phyloP scores from a whole-genome alignment of 1,140 invertebrate genomes.

The Neodiprion fabricii region DNA sequence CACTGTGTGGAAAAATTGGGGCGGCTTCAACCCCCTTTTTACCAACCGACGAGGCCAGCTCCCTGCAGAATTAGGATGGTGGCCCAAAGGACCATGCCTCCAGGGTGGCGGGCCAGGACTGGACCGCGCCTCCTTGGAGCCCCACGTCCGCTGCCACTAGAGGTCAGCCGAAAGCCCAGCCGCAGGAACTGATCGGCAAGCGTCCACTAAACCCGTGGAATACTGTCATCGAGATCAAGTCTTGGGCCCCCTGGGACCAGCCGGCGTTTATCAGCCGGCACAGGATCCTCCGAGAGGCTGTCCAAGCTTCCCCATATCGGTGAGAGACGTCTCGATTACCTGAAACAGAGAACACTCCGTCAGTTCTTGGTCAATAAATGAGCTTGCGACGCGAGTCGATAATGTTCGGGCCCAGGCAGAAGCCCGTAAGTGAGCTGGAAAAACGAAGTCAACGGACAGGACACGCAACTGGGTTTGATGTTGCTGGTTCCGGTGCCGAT shows the following conservation, averaged over 20 bases:
- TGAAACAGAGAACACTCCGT: no score
- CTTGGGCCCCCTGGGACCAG: not conserved
- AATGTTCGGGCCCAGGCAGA: no score
- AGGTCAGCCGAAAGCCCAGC: constrained; percentile 8
- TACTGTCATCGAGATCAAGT: not conserved
- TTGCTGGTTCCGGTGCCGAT: no score
- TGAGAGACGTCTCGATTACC: no score
- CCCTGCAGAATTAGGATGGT: constrained; percentile 62
- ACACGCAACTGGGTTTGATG: no score
- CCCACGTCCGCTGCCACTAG: constrained; percentile 44
- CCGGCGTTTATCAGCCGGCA: not conserved
- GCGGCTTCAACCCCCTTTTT: no score
- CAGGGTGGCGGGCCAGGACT: constrained; percentile 51
- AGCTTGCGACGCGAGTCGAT: no score
- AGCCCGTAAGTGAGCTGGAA: no score
- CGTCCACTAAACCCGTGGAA: constrained; percentile 35
- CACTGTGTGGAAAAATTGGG: no score
- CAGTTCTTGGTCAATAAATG: no score
- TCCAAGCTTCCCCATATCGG: no score
- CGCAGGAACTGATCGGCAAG: constrained; percentile 21
- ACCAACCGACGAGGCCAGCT: constrained; percentile 58
- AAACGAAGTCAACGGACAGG: no score
- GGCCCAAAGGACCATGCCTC: constrained; percentile 63
- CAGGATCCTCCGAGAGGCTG: not conserved
- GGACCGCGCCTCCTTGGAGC: constrained; percentile 48